Evolutionary conservation across 2,888 invertebrate species (phyloP), one percentile per base, ranked within the genome.

Genomic region (Sphaeridia pumilis): DNA sequence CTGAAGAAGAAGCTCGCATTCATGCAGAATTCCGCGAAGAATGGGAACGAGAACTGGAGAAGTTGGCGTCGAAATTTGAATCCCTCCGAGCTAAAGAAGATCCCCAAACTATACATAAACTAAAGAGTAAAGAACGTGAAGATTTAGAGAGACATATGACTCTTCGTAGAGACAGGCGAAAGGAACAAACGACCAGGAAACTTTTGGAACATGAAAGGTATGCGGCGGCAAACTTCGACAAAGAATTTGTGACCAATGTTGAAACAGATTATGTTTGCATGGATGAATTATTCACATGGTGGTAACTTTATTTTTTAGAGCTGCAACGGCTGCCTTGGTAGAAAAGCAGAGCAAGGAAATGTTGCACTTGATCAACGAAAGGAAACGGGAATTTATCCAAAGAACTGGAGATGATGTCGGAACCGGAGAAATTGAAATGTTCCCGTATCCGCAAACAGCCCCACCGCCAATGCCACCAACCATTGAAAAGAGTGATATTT

Each of bases 331-430:
- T 42, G 92, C 92, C 1, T 72, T 98, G 65, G 93, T 98, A 26
- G 93, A 94, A 71, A 88, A 92, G 67, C 97, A 98, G 72, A 92
- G 92, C 67, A 84, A 87, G 70, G 94, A 97, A 76, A 98, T 98
- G 98, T 77, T 98, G 75, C 88, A 92, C 68, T 75, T 98, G 67
- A 92, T 97, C 70, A 90, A 89, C 69, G 87, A 87, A 68, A 86
- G 93, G 63, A 81, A 92, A 59, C 84, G 87, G 64, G 92, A 94
- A 72, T 89, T 87, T 71, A 85, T 89, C 83, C 61, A 58, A 27
- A 55, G 61, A 1, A 57, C 56, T 41, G 80, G 78, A 36, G 78
- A 78, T 65, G 66, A 61, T 31, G 61, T 56, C 22, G 57, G 52
- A 65, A n/a, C 68, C 66, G 43, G 62, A 66, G 57, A 55, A 55